Evolutionary conservation across 2,888 invertebrate species (phyloP).

Genomic region (Erynnis tages): DNA sequence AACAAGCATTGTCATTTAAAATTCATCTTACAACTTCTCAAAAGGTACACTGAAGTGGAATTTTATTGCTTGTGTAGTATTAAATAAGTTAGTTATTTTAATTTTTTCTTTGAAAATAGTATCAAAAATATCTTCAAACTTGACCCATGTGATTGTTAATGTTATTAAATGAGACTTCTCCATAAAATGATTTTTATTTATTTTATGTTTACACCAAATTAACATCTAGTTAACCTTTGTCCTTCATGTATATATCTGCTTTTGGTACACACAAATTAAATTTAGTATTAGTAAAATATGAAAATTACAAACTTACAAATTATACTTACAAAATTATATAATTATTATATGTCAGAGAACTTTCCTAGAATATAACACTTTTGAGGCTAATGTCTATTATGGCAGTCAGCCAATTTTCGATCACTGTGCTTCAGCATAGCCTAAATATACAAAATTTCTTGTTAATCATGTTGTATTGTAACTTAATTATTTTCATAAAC

Average conservation of each 20-base stretch:
- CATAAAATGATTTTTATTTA: background rate
- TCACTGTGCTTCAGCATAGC: background rate
- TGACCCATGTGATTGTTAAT: background rate
- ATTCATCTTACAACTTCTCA: constrained; percentile 84
- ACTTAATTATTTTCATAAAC: no score
- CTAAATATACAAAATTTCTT: no score
- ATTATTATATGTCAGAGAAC: background rate
- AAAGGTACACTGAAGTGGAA: constrained; percentile 76
- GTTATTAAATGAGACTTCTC: background rate
- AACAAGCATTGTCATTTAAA: constrained; percentile 69
- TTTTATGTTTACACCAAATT: no score
- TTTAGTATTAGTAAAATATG: no score
- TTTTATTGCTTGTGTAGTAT: background rate
- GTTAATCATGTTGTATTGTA: no score
- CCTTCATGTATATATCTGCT: no score
- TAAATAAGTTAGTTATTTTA: background rate
- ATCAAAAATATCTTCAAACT: no score
- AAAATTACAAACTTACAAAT: no score
- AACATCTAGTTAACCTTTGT: no score
- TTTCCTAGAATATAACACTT: background rate
- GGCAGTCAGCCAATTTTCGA: background rate
- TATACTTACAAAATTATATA: background rate
- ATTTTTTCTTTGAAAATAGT: no score
- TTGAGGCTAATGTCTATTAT: background rate
- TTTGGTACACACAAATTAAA: no score